A percentile compares a stretch with the other conserved stretches of the same genome.
Evolutionary conservation across 2,113 vertebrate species (phyloP).

Genomic region (Hiodon alosoides): DNA sequence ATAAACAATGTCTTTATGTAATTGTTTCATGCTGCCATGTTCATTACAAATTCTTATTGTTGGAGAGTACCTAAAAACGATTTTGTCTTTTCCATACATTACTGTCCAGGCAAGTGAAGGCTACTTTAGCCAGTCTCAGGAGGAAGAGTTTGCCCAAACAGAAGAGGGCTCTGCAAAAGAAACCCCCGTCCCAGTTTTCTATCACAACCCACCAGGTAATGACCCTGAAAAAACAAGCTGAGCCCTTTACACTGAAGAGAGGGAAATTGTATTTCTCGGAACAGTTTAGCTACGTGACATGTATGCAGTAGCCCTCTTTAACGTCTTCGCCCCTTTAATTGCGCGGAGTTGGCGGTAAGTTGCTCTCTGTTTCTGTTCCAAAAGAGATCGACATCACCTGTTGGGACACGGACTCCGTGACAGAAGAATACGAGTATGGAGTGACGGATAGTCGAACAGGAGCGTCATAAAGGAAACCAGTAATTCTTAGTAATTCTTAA

Average conservation of each 20-base stretch:
- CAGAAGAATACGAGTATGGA: constrained; percentile 76
- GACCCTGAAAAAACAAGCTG: background rate
- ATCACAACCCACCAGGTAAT: constrained; percentile 92
- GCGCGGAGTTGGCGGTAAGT: too few relatives aligned
- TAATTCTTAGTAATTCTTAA: background rate
- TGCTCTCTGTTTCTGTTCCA: background rate
- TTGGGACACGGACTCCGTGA: constrained; percentile 90
- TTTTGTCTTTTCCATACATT: background rate
- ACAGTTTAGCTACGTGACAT: background rate
- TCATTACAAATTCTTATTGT: too few relatives aligned
- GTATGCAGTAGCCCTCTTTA: too few relatives aligned
- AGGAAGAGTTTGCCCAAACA: constrained; percentile 82
- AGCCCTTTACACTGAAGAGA: background rate
- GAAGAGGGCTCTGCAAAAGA: constrained; percentile 83
- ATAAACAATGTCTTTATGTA: too few relatives aligned
- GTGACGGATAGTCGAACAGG: constrained; percentile 31
- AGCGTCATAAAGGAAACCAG: constrained; percentile 36
- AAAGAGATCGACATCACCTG: constrained; percentile 95
- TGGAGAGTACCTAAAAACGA: background rate
- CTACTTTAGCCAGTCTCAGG: constrained; percentile 95
- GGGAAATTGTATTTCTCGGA: background rate
- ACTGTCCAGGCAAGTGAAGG: constrained; percentile 82
- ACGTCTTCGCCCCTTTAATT: too few relatives aligned
- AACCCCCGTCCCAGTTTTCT: constrained; percentile 78
- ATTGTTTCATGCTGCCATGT: too few relatives aligned